These are phyloP conservation scores for Chymomyza amoena DNA, from an alignment of 2,888 invertebrate species.

Conservation along the genomic window DNA sequence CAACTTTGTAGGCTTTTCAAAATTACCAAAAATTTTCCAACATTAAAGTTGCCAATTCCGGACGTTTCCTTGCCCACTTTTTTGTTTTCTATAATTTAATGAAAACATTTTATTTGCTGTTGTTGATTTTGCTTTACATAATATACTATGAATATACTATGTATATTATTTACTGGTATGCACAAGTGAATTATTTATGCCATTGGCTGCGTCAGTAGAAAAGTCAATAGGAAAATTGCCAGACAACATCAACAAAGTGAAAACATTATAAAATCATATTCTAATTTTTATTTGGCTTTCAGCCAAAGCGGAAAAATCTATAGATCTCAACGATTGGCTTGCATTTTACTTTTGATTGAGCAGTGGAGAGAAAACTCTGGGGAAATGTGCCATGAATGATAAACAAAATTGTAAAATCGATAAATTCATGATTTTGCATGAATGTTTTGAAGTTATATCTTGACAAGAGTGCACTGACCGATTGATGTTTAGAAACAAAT, in stretches of 20 bases:
- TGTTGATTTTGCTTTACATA: background rate
- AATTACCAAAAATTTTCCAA: too few relatives aligned
- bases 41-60: too few relatives aligned
- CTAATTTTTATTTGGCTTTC: conserved; percentile 24
- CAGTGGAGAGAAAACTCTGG: conserved; percentile 9
- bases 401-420: background rate
- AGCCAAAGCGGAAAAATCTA: conserved; percentile 38
- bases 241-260: background rate
- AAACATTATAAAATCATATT: conserved; percentile 4
- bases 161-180: background rate
- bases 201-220: background rate
- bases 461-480: background rate
- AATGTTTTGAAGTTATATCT: background rate
- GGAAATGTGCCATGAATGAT: conserved; percentile 16
- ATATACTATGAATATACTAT: too few relatives aligned
- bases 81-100: too few relatives aligned
- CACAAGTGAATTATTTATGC: background rate
- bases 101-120: too few relatives aligned
- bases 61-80: too few relatives aligned
- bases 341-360: conserved; percentile 31
- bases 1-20: too few relatives aligned
- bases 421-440: background rate
- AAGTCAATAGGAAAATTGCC: background rate
- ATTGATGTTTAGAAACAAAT: too few relatives aligned
- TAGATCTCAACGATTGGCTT: background rate